phyloP scores from a whole-genome alignment of 2,888 invertebrate species.

The Drosophila flavopinicola region DNA sequence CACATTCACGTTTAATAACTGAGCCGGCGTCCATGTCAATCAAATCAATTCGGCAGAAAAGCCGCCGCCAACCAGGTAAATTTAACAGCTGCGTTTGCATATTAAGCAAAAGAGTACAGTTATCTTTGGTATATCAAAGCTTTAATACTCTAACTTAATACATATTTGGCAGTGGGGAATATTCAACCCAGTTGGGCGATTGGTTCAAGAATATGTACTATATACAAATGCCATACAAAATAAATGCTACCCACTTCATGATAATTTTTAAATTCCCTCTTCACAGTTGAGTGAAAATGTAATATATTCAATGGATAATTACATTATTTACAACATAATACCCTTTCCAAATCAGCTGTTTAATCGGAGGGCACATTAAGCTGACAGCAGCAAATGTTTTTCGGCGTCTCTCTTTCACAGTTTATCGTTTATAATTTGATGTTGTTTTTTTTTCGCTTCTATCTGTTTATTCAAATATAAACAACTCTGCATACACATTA shows the following conservation, averaged over 20 bases:
- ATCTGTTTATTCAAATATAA: conserved; percentile 43
- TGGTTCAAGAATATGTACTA: no score
- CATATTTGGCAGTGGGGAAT: no score
- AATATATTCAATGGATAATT: conserved; percentile 35
- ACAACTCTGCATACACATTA: conserved; percentile 49
- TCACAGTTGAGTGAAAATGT: neutral
- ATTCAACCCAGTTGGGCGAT: no score
- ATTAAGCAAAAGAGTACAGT: neutral
- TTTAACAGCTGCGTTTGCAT: conserved; percentile 9
- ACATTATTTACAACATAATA: conserved; percentile 41
- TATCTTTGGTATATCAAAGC: neutral
- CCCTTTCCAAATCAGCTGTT: conserved; percentile 19
- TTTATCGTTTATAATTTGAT: conserved; percentile 35
- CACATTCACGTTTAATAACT: conserved; percentile 38
- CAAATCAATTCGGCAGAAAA: conserved; percentile 29
- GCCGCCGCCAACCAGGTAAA: conserved; percentile 33
- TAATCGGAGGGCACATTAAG: conserved; percentile 31
- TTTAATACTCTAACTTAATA: neutral
- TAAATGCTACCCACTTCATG: neutral
- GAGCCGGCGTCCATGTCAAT: conserved; percentile 29
- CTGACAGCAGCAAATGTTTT: conserved; percentile 48
- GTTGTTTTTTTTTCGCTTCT: conserved; percentile 3
- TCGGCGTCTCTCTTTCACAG: neutral
- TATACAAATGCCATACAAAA: no score
- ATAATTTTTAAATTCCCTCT: neutral